These are phyloP conservation scores for Seira musarum DNA, from an alignment of 2,888 invertebrate genomes.

Conservation along the genomic window DNA sequence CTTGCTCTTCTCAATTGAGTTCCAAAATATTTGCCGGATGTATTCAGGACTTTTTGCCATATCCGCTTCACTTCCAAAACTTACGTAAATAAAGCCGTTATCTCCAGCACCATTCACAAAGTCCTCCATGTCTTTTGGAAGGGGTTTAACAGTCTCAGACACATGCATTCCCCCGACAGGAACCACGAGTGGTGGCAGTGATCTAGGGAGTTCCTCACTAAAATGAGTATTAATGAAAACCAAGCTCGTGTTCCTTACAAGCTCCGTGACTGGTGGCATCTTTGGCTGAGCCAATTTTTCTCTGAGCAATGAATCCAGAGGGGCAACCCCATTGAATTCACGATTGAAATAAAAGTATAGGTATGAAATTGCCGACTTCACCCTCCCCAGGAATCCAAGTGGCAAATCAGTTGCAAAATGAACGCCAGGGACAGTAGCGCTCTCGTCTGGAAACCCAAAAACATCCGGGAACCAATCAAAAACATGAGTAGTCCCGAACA, in stretches of 20 bases:
- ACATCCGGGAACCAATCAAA: constrained; percentile 57
- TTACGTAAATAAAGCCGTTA: constrained; percentile 63
- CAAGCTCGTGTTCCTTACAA: constrained; percentile 49
- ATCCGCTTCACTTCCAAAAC: constrained; percentile 64
- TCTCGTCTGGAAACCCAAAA: constrained; percentile 50
- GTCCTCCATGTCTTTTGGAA: constrained; percentile 56
- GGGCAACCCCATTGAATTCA: constrained; percentile 13
- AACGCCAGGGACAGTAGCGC: constrained; percentile 25
- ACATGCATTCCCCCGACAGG: constrained; percentile 63
- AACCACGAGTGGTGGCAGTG: constrained; percentile 52
- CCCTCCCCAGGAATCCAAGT: constrained; percentile 43
- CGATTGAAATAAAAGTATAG: constrained; percentile 28
- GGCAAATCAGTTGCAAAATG: constrained; percentile 46
- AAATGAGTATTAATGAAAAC: constrained; percentile 59
- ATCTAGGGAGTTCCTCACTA: constrained; percentile 55
- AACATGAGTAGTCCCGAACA: constrained; percentile 53
- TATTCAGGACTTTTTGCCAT: constrained; percentile 43
- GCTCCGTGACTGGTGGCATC: constrained; percentile 50
- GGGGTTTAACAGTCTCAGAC: constrained; percentile 36
- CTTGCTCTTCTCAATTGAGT: constrained; percentile 44
- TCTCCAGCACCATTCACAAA: constrained; percentile 48
- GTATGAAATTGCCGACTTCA: constrained; percentile 36
- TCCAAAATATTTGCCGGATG: constrained; percentile 46
- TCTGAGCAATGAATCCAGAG: constrained; percentile 31
- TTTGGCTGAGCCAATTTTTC: constrained; percentile 55